These are phyloP conservation scores for Chionis minor DNA, from an alignment of 2,113 vertebrate genomes.

Conservation along the genomic window DNA sequence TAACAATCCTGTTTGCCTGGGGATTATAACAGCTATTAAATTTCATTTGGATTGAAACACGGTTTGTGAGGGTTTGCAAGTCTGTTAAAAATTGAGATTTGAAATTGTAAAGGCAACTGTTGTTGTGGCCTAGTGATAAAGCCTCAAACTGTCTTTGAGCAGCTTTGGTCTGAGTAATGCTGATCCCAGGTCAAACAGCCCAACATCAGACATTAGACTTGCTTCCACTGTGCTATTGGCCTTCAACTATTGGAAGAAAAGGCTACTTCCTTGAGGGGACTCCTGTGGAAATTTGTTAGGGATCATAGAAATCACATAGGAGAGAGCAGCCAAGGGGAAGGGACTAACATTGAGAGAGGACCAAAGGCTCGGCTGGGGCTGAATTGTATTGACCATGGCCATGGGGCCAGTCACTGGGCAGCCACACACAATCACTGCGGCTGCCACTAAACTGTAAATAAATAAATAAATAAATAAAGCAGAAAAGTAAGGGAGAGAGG, in stretches of 20 bases:
- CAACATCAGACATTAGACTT: not conserved
- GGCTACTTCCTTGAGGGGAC: rapidly evolving
- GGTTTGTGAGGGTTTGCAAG: not conserved
- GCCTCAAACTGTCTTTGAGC: not conserved
- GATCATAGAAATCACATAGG: rapidly evolving
- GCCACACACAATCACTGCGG: not conserved
- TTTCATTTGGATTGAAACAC: not conserved
- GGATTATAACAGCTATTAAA: constrained; percentile 24
- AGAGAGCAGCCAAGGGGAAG: not conserved
- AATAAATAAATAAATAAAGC: not conserved
- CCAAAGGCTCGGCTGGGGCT: not conserved
- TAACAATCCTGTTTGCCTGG: constrained; percentile 36
- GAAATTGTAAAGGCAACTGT: not conserved
- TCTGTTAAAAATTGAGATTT: constrained; percentile 13
- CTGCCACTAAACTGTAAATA: not conserved
- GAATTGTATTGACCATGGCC: not conserved
- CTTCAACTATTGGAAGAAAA: not conserved
- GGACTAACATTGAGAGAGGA: rapidly evolving
- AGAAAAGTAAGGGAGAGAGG: not conserved
- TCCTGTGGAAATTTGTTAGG: rapidly evolving
- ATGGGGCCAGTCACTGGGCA: not conserved
- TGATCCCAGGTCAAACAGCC: not conserved
- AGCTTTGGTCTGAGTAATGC: not conserved
- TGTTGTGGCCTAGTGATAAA: not conserved
- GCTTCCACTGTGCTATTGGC: not conserved